These are phyloP conservation scores for Parthenolecanium corni DNA, from an alignment of 2,888 invertebrate genomes.

Conservation along the genomic window DNA sequence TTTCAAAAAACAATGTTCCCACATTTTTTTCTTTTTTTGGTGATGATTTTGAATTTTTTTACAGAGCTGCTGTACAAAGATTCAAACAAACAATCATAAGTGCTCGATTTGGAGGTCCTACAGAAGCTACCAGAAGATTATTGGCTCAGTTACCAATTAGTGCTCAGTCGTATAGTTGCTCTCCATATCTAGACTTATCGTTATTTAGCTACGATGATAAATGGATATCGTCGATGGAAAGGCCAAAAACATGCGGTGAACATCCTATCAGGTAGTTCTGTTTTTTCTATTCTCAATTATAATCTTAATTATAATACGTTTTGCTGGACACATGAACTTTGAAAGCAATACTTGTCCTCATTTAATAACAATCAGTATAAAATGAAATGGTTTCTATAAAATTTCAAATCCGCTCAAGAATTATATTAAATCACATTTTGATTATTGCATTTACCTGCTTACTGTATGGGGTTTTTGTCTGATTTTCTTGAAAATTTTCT, in stretches of 20 bases:
- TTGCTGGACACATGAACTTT: no score
- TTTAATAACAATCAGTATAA: no score
- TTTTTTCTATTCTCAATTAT: no score
- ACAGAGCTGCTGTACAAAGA: conserved; percentile 41
- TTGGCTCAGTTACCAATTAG: conserved; percentile 86
- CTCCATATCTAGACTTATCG: conserved; percentile 83
- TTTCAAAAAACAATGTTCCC: neutral
- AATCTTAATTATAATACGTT: no score
- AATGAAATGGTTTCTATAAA: no score
- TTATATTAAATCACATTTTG: no score
- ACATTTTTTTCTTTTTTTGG: neutral
- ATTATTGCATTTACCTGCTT: no score
- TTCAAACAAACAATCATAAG: conserved; percentile 82
- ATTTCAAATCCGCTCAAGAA: no score
- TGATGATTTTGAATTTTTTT: conserved; percentile 9
- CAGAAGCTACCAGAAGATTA: conserved; percentile 78
- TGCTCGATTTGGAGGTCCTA: conserved; percentile 78
- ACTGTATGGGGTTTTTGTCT: no score
- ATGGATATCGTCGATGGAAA: conserved; percentile 88
- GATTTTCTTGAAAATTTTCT: no score
- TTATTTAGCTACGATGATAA: conserved; percentile 92
- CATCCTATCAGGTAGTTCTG: conserved; percentile 68
- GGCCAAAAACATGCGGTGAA: conserved; percentile 85
- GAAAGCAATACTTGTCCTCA: no score
- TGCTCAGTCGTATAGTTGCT: conserved; percentile 84